Evolutionary conservation across 2,888 invertebrate species (phyloP), one percentile per base, ranked within the genome.

Genomic region (Psococerastis gibbosa): DNA sequence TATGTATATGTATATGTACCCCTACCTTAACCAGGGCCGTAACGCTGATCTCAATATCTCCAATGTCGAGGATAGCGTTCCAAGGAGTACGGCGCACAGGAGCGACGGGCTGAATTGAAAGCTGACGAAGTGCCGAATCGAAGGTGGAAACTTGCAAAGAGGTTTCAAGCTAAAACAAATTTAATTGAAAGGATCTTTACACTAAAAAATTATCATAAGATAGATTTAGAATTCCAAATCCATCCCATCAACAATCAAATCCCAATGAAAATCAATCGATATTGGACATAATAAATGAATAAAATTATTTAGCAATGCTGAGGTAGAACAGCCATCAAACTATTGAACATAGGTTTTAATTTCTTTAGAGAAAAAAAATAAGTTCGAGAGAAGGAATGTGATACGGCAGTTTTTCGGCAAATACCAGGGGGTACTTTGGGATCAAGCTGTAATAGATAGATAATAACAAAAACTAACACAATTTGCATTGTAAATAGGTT

Each of bases 1-100:
- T n/a, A n/a, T n/a, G n/a, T n/a, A 27, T 27, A 27, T 27, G 27
- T 27, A 9, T 27, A n/a, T n/a, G n/a, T n/a, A n/a, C n/a, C n/a
- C 27, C 6, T 27, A 27, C 27, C 20, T 38, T 38, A 20, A 20
- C 22, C 17, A 20, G n/a, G 5, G 38, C 38, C 13, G 38, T 18
- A 18, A 38, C 22, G 9, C 20, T 38, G 4, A 38, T 38, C n/a
- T 15, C 20, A 5, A 38, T 5, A 13, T 38, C 38, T 5, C 38
- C 38, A 38, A 38, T 38, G 22, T 38, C 38, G n/a, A 38, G 20
- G 22, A 20, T 5, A 22, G 18, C 16, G 20, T 38, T 38, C 38
- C 38, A 38, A 15, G 18, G 38, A 17, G 17, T 38, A 18, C 17
- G 6, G 20, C n/a, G 5, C 3, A 38, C 38, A 38, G 38, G 8